Conservation (phyloP, 2,888 invertebrate genomes). For the Zhuqinia jingwanae region DNA sequence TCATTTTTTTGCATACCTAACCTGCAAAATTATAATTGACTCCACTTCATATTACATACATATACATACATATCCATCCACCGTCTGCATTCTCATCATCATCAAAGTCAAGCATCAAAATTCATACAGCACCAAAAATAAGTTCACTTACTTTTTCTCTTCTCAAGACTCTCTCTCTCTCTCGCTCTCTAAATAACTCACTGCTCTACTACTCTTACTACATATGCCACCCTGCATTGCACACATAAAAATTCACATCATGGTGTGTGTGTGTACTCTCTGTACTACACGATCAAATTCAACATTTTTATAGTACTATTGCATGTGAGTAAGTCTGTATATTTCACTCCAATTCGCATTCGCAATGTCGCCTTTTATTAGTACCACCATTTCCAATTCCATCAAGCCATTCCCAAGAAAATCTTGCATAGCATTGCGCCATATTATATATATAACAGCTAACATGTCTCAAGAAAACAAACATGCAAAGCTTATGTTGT, state of each 20-base stretch:
- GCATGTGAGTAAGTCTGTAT: background rate
- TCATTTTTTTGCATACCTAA: conserved; percentile 50
- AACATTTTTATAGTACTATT: conserved; percentile 44
- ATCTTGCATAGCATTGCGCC: no score
- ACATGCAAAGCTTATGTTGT: background rate
- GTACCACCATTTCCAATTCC: background rate
- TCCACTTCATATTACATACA: background rate
- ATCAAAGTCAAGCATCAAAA: conserved; percentile 24
- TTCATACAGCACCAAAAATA: conserved; percentile 2
- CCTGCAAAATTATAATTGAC: conserved; percentile 54
- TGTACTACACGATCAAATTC: conserved; percentile 34
- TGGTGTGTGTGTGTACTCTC: conserved; percentile 6
- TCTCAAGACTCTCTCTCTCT: conserved; percentile 7
- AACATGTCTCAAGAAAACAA: background rate
- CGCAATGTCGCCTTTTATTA: conserved; percentile 44
- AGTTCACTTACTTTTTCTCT: background rate
- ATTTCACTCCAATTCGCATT: conserved; percentile 27
- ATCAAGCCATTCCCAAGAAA: background rate
- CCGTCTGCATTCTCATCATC: background rate
- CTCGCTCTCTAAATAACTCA: background rate
- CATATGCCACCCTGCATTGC: no score
- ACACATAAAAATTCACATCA: conserved; percentile 44
- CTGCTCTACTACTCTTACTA: no score
- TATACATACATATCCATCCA: background rate
- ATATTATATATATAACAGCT: no score